Percentiles rank a stretch among this genome's conserved stretches.
These are phyloP conservation scores for Leptinotarsa rubiginosa DNA, from an alignment of 2,888 invertebrate genomes.

Conservation along the genomic window DNA sequence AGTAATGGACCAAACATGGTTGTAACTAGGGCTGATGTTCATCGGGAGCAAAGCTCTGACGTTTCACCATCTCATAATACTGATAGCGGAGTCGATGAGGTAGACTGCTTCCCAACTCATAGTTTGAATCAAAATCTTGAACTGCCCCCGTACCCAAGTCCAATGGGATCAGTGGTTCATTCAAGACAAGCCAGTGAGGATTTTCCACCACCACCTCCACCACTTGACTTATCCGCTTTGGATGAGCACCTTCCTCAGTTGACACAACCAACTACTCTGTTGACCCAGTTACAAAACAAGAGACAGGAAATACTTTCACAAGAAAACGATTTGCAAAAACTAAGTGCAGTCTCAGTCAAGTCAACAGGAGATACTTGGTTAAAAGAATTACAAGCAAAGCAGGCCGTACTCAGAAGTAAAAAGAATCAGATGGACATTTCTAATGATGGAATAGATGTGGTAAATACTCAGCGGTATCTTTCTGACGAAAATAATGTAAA, in stretches of 20 bases:
- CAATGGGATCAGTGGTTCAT: conserved; percentile 80
- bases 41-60: conserved; percentile 81
- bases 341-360: conserved; percentile 48
- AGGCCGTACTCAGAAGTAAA: conserved; percentile 73
- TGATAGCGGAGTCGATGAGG: conserved; percentile 73
- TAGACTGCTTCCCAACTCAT: conserved; percentile 72
- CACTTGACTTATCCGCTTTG: conserved; percentile 76
- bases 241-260: conserved; percentile 68
- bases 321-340: conserved; percentile 62
- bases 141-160: conserved; percentile 85
- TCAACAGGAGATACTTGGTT: conserved; percentile 76
- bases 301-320: conserved; percentile 72
- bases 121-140: conserved; percentile 68
- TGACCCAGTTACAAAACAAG: conserved; percentile 75
- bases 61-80: conserved; percentile 59
- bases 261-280: conserved; percentile 64
- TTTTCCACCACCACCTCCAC: conserved; percentile 89
- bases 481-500: conserved; percentile 60
- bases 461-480: conserved; percentile 53
- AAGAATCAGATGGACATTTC: conserved; percentile 65
- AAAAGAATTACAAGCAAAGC: conserved; percentile 83
- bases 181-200: conserved; percentile 90
- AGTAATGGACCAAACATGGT: conserved; percentile 64
- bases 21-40: conserved; percentile 88
- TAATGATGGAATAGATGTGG: conserved; percentile 53